Conservation (phyloP, 2,888 invertebrate species). For the Athalia circularis region DNA sequence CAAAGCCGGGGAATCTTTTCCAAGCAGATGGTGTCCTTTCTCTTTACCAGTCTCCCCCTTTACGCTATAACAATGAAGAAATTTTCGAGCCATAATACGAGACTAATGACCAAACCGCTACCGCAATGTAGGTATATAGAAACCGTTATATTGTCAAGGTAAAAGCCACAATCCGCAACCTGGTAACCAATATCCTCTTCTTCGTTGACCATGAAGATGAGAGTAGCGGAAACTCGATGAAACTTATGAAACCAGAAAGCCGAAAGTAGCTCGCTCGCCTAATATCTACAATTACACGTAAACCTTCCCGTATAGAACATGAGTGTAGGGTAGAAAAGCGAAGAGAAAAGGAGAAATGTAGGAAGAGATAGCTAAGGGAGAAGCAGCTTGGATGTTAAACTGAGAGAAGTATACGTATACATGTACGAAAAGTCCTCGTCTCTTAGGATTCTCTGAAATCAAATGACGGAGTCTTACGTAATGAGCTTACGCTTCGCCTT, state of each 20-base stretch:
- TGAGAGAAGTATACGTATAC: too few relatives aligned
- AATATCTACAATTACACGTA: too few relatives aligned
- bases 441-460: too few relatives aligned
- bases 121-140: not conserved
- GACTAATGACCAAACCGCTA: slow-evolving; percentile 35
- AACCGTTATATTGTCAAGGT: not conserved
- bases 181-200: slow-evolving; percentile 17
- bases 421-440: too few relatives aligned
- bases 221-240: not conserved
- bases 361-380: too few relatives aligned
- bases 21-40: not conserved
- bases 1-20: not conserved
- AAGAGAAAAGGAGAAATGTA: too few relatives aligned
- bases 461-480: too few relatives aligned
- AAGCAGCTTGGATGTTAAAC: too few relatives aligned
- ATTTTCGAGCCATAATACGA: slow-evolving; percentile 13
- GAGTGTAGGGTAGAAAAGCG: too few relatives aligned
- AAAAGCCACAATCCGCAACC: slow-evolving; percentile 40
- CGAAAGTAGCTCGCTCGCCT: too few relatives aligned
- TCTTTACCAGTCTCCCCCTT: not conserved
- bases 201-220: slow-evolving; percentile 13
- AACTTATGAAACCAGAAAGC: not conserved
- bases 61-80: slow-evolving; percentile 14
- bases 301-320: too few relatives aligned
- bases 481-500: too few relatives aligned